phyloP scores from a whole-genome alignment of 2,888 invertebrate genomes.

The Dusona sp. region DNA sequence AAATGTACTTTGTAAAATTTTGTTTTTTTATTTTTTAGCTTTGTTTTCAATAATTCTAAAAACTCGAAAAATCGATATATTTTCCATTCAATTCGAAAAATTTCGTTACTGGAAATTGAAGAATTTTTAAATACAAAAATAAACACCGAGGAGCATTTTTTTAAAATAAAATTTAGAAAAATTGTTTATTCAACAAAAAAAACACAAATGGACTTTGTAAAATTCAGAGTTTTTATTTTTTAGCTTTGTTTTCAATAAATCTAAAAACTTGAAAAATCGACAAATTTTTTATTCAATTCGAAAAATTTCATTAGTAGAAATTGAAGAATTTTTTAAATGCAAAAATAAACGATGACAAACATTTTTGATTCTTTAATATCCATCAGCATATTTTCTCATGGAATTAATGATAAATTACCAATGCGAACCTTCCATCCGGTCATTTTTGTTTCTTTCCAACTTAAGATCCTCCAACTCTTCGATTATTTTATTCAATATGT shows the following conservation, averaged over 20 bases:
- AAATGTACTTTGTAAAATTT: neutral
- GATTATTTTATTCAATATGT: constrained; percentile 76
- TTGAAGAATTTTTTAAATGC: neutral
- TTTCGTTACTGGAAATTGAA: neutral
- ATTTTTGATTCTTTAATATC: neutral
- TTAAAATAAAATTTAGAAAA: too few relatives aligned
- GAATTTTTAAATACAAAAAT: neutral
- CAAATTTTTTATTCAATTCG: neutral
- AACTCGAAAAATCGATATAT: neutral
- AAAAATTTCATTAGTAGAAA: neutral
- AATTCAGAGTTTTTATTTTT: neutral
- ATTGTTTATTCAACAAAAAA: too few relatives aligned
- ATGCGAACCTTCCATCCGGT: constrained; percentile 75
- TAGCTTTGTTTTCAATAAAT: too few relatives aligned
- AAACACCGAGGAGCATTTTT: neutral
- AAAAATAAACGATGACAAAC: neutral
- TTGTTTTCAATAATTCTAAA: too few relatives aligned
- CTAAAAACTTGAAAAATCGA: too few relatives aligned
- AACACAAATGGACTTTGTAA: neutral
- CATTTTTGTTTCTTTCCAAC: constrained; percentile 68
- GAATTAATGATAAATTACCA: constrained; percentile 38
- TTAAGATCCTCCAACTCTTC: constrained; percentile 77
- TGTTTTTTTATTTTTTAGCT: neutral
- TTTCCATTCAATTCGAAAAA: neutral
- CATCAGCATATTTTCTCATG: constrained; percentile 2